Conservation (phyloP, 2,888 invertebrate genomes). For the Cordylochernes scorpioides region DNA sequence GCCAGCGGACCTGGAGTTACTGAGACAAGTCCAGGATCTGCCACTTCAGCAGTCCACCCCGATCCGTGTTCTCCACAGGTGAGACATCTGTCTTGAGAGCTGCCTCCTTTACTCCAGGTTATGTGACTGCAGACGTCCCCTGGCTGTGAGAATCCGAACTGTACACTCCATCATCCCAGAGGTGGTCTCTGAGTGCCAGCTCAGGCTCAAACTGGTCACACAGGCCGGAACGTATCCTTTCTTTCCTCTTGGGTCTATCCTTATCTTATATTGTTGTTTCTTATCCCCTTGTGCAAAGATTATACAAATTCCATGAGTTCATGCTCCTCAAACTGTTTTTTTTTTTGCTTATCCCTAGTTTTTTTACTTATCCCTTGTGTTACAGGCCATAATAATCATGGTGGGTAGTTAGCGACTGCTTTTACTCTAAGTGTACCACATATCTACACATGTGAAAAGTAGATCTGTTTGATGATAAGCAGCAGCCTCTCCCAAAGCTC, state of each 20-base stretch:
- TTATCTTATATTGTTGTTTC: too few species aligned
- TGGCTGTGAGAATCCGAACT: conserved; percentile 36
- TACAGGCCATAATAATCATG: too few species aligned
- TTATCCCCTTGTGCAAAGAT: too few species aligned
- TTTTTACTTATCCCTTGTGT: too few species aligned
- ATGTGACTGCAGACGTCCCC: conserved; percentile 29
- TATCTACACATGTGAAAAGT: too few species aligned
- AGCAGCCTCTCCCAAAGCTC: too few species aligned
- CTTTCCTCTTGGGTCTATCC: neutral
- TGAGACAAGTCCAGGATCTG: conserved; percentile 30
- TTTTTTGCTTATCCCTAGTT: too few species aligned
- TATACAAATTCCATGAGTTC: too few species aligned
- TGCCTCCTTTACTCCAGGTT: neutral
- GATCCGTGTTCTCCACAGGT: conserved; percentile 52
- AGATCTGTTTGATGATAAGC: too few species aligned
- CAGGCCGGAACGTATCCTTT: conserved; percentile 50
- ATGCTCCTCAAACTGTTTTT: too few species aligned
- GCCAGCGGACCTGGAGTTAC: conserved; percentile 24
- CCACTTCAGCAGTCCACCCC: conserved; percentile 57
- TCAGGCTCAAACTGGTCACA: conserved; percentile 41
- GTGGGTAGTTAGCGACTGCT: too few species aligned
- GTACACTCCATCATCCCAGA: conserved; percentile 38
- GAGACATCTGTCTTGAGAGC: conserved; percentile 2
- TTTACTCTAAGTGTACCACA: too few species aligned
- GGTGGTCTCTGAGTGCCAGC: conserved; percentile 25